phyloP scores from a whole-genome alignment of 1,140 invertebrate genomes.

The Saxidomus purpurata region DNA sequence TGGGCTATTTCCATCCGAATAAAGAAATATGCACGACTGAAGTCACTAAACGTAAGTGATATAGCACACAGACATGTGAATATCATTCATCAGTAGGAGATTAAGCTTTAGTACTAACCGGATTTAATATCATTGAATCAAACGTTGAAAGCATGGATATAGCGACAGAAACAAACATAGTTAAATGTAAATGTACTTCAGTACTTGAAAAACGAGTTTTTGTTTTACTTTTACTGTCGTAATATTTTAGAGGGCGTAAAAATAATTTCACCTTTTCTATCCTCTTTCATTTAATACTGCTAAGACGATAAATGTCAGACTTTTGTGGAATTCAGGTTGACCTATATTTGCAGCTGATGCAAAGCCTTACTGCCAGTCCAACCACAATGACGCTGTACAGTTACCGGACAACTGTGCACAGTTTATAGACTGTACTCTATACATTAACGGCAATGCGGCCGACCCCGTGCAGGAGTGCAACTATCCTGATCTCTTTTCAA shows the following conservation, averaged over 20 bases:
- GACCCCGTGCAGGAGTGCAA: slow-evolving; percentile 49
- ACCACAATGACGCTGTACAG: slow-evolving; percentile 20
- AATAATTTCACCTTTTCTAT: no score
- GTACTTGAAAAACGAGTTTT: no score
- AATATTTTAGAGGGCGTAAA: no score
- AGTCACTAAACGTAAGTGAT: slow-evolving; percentile 66
- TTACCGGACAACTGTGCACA: slow-evolving; percentile 57
- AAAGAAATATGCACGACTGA: slow-evolving; percentile 57
- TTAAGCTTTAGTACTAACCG: no score
- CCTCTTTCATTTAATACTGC: no score
- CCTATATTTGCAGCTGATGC: slow-evolving; percentile 40
- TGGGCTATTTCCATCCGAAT: slow-evolving; percentile 66
- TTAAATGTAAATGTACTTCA: no score
- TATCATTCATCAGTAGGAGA: no score
- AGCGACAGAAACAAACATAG: no score
- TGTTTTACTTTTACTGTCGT: no score
- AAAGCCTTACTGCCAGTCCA: slow-evolving; percentile 51
- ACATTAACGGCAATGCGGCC: not conserved
- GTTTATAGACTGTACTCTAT: slow-evolving; percentile 39
- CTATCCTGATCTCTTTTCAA: slow-evolving; percentile 60
- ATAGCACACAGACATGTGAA: no score
- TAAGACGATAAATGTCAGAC: no score
- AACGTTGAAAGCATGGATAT: not conserved
- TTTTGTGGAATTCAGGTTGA: no score
- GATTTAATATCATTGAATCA: not conserved